phyloP scores from a whole-genome alignment of 2,797 vertebrate species.

The Enteromius radiatus region DNA sequence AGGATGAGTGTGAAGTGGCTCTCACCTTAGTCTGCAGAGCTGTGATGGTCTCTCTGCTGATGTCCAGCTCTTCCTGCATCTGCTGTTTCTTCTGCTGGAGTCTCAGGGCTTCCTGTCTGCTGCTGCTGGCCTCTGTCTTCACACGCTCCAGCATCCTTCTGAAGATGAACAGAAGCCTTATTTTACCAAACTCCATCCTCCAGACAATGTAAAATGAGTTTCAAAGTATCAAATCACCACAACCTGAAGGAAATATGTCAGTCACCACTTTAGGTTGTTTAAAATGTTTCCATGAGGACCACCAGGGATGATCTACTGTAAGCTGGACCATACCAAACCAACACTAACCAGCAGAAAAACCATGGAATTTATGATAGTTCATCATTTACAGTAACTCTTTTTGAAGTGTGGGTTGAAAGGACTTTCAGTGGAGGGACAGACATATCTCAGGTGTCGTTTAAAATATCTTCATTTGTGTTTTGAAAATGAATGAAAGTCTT shows the following conservation, averaged over 20 bases:
- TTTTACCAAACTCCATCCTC: conserved; percentile 22
- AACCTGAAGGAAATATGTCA: not conserved
- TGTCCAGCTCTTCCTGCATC: conserved; percentile 63
- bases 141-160: conserved; percentile 68
- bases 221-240: not conserved
- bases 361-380: not conserved
- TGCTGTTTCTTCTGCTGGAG: conserved; percentile 63
- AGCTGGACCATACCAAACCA: not conserved
- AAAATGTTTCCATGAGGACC: not conserved
- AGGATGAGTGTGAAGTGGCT: not conserved
- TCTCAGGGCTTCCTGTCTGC: conserved; percentile 64
- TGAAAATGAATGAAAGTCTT: not conserved
- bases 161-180: conserved; percentile 15
- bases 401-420: not conserved
- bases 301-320: not conserved
- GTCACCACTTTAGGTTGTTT: not conserved
- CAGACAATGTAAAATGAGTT: not conserved
- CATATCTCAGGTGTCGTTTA: not conserved
- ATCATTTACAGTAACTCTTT: not conserved
- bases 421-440: not conserved
- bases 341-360: not conserved
- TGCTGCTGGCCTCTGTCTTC: conserved; percentile 63
- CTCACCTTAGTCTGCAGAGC: conserved; percentile 72
- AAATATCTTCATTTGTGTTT: not conserved
- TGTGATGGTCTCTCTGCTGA: conserved; percentile 59